Evolutionary conservation across 2,888 invertebrate species (phyloP), one percentile per base, ranked within the genome.

Genomic region (Spialia ferax): DNA sequence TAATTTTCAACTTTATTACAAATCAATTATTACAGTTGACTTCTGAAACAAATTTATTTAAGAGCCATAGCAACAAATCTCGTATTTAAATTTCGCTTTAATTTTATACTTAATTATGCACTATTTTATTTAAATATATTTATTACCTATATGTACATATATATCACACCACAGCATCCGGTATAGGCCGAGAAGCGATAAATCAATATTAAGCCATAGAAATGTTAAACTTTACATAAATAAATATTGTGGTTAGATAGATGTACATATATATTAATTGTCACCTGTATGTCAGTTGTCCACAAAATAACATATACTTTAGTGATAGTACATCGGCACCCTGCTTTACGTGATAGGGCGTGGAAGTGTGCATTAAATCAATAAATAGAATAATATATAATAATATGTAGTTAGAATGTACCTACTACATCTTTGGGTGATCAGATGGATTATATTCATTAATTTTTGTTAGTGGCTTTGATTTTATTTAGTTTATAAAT

Each of bases 201-300:
- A 57, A 50, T 57, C 50, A n/a, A n/a, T 7, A 20, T 45, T 45
- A 60, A 45, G 59, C 59, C 59, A 26, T 59, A 59, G 57, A 64
- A 48, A 64, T 64, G 57, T 64, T 64, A 64, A 63, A 35, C 48
- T 48, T 48, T 35, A 57, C 50, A 50, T 50, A 15, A 45, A 56
- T 56, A 29, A 57, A 26, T 57, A 64, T 57, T 56, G 56, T 64
- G 50, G 56, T 64, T 57, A 64, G 48, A 57, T 64, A 56, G 2
- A 26, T 26, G 26, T 26, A 26, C 6, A 26, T 26, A 8, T 64
- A 64, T 57, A 57, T 57, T 57, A 57, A 57, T 35, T 38, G 22
- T 48, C 64, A 50, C 35, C 48, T 62, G 22, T 22, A n/a, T 64
- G 50, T 64, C 56, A 35, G 55, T 63, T 45, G 42, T 32, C 63